These are phyloP conservation scores for Argopecten irradians DNA, from an alignment of 1,140 invertebrate genomes.

Conservation along the genomic window DNA sequence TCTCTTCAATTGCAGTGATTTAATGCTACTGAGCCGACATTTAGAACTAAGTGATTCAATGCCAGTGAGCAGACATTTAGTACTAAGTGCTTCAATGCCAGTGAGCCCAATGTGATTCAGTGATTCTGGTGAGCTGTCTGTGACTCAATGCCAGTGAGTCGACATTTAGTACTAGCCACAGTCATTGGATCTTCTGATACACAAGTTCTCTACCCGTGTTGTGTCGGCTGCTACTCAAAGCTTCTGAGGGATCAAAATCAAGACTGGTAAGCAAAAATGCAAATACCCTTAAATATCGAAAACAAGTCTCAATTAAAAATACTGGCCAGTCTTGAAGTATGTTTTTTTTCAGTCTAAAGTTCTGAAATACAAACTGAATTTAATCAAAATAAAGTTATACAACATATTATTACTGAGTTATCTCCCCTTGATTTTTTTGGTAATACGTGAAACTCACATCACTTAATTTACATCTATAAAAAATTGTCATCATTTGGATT, in stretches of 20 bases:
- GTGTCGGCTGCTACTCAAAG: constrained; percentile 32
- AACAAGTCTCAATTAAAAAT: no score
- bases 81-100: constrained; percentile 39
- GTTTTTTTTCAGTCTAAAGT: no score
- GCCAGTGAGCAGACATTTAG: constrained; percentile 35
- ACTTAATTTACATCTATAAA: no score
- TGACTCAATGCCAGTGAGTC: constrained; percentile 35
- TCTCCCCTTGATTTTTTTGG: no score
- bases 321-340: no score
- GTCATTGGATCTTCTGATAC: constrained; percentile 28
- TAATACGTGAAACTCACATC: no score
- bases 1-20: neutral
- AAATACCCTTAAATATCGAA: neutral
- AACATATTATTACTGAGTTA: no score
- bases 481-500: no score
- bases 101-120: no score
- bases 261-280: constrained; percentile 21
- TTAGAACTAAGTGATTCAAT: constrained; percentile 35
- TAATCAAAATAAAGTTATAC: no score
- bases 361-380: no score
- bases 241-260: constrained; percentile 33
- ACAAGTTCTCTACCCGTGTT: constrained; percentile 42
- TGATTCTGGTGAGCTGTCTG: no score
- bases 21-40: constrained; percentile 33
- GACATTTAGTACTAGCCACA: constrained; percentile 34